These are phyloP conservation scores for Electrona antarctica DNA, from an alignment of 2,113 vertebrate species.

Conservation along the genomic window DNA sequence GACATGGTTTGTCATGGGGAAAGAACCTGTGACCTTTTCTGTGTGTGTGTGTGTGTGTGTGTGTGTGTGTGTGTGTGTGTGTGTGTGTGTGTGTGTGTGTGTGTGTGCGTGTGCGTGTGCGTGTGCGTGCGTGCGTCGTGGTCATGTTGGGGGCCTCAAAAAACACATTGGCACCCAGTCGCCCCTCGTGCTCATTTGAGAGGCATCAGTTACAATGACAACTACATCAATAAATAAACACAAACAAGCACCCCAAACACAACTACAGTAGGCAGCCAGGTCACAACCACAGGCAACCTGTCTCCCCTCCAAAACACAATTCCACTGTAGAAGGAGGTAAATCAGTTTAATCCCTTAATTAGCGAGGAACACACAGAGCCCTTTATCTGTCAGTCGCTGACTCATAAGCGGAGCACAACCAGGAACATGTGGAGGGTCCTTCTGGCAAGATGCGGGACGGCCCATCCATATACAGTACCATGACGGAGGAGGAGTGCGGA, in stretches of 20 bases:
- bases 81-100: too few relatives aligned
- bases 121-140: too few relatives aligned
- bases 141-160: neutral
- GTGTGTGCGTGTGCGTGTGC: too few relatives aligned
- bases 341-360: constrained; percentile 45
- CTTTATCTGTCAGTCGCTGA: constrained; percentile 38
- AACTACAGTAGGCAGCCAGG: neutral
- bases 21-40: neutral
- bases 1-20: too few relatives aligned
- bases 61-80: too few relatives aligned
- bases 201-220: neutral
- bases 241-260: neutral
- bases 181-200: neutral
- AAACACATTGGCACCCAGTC: neutral
- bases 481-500: constrained; percentile 15
- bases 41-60: too few relatives aligned
- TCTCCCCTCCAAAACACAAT: constrained; percentile 16
- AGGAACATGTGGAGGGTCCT: constrained; percentile 8
- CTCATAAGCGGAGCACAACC: neutral
- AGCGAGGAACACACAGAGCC: constrained; percentile 29
- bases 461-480: constrained; percentile 7
- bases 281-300: constrained; percentile 7
- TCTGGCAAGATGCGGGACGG: constrained; percentile 1
- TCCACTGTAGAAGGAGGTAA: constrained; percentile 13
- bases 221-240: constrained; percentile 5